These are phyloP conservation scores for Xestia sexstrigata DNA, from an alignment of 2,888 invertebrate genomes.

Conservation along the genomic window DNA sequence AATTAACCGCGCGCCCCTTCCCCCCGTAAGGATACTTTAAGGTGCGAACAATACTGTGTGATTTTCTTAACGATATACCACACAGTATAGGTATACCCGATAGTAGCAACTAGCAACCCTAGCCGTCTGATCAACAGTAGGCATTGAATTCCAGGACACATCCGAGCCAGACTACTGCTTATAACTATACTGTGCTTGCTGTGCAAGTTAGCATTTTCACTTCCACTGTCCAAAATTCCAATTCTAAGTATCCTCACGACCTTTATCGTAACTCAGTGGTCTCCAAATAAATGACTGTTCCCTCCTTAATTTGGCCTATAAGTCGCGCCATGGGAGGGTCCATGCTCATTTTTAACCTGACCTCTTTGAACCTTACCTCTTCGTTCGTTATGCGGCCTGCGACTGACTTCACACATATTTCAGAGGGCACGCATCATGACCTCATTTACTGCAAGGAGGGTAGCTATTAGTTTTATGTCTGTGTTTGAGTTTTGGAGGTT, in stretches of 20 bases:
- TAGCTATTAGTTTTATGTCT: constrained; percentile 14
- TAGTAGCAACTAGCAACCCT: too few relatives aligned
- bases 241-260: not conserved
- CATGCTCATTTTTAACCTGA: constrained; percentile 44
- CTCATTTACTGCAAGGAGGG: constrained; percentile 28
- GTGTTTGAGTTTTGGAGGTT: constrained; percentile 26
- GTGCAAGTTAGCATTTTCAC: not conserved
- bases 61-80: too few relatives aligned
- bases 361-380: constrained; percentile 41
- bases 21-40: too few relatives aligned
- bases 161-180: too few relatives aligned
- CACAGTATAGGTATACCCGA: too few relatives aligned
- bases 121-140: too few relatives aligned
- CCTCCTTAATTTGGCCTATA: constrained; percentile 38
- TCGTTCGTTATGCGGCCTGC: constrained; percentile 53
- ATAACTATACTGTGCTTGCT: too few relatives aligned
- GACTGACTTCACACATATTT: constrained; percentile 57
- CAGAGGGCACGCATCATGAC: constrained; percentile 43
- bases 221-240: not conserved
- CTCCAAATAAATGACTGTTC: constrained; percentile 19
- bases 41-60: too few relatives aligned
- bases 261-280: constrained; percentile 25
- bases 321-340: constrained; percentile 34
- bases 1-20: too few relatives aligned
- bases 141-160: too few relatives aligned